Evolutionary conservation across 2,888 invertebrate genomes (phyloP).

Genomic region (Miltochrista miniata): DNA sequence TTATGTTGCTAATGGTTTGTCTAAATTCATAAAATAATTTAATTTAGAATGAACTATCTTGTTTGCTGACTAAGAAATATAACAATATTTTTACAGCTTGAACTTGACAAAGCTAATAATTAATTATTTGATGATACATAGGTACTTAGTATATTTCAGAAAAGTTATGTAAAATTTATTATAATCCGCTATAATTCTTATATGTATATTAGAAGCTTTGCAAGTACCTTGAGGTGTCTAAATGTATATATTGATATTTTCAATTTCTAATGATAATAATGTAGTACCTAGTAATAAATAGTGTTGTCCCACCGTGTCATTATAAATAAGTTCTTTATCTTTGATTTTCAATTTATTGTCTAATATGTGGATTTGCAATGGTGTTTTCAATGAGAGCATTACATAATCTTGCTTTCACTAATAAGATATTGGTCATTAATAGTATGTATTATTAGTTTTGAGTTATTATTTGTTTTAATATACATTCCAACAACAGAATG

Average conservation of each 20-base stretch:
- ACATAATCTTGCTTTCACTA: background rate
- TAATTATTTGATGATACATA: conserved; percentile 7
- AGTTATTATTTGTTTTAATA: background rate
- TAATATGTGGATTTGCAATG: background rate
- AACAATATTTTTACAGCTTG: background rate
- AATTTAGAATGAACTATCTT: conserved; percentile 1
- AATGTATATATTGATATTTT: conserved; percentile 24
- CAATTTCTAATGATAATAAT: conserved; percentile 22
- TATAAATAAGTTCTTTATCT: conserved; percentile 29
- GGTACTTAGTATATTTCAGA: background rate
- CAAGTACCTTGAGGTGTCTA: conserved; percentile 4
- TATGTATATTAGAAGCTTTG: conserved; percentile 26
- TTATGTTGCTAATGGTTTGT: conserved; percentile 13
- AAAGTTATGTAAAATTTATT: background rate
- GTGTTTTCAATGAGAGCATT: background rate
- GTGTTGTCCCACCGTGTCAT: conserved; percentile 45
- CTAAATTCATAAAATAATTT: conserved; percentile 16
- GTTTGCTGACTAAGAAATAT: conserved; percentile 1
- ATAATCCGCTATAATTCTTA: conserved; percentile 13
- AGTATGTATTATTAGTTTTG: background rate
- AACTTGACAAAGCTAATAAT: conserved; percentile 3
- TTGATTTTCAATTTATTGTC: conserved; percentile 19
- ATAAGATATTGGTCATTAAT: background rate
- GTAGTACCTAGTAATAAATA: conserved; percentile 22
- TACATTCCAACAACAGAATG: background rate